Conservation (phyloP, 1,140 invertebrate species). For the Metaphire vulgaris region DNA sequence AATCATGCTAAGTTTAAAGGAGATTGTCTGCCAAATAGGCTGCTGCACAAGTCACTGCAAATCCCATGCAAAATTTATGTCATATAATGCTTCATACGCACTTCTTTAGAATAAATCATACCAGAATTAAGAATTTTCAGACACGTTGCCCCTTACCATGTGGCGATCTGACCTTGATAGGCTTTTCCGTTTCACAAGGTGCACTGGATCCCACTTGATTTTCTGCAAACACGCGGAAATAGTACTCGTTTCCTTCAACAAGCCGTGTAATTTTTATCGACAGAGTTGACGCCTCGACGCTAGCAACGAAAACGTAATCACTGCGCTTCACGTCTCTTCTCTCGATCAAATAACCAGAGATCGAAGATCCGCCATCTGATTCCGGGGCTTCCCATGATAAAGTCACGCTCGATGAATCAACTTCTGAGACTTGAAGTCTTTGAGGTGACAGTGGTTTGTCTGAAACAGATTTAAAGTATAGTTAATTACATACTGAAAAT, state of each 20-base stretch:
- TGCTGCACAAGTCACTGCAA: no score
- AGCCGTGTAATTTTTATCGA: slow-evolving; percentile 67
- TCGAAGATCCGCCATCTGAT: slow-evolving; percentile 73
- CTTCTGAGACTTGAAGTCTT: slow-evolving; percentile 29
- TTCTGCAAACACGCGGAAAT: slow-evolving; percentile 90
- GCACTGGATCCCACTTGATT: slow-evolving; percentile 92
- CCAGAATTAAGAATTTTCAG: neutral
- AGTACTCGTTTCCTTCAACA: slow-evolving; percentile 88
- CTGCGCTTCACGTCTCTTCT: slow-evolving; percentile 35
- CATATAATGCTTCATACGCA: neutral
- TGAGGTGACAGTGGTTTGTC: slow-evolving; percentile 30
- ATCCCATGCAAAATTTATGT: no score
- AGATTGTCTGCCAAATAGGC: no score
- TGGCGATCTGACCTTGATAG: slow-evolving; percentile 31
- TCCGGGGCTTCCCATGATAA: slow-evolving; percentile 68
- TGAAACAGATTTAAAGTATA: slow-evolving; percentile 57
- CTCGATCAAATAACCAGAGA: slow-evolving; percentile 56
- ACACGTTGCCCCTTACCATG: slow-evolving; percentile 31
- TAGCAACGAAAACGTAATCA: slow-evolving; percentile 41
- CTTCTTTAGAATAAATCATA: neutral
- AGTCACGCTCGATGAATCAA: slow-evolving; percentile 55
- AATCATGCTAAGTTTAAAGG: no score
- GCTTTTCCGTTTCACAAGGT: slow-evolving; percentile 66
- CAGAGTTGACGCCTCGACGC: slow-evolving; percentile 30
- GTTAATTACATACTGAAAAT: neutral